A percentile compares a stretch with the other conserved stretches of the same genome.
Conservation (phyloP, 2,113 vertebrate species). For the Ovis canadensis region DNA sequence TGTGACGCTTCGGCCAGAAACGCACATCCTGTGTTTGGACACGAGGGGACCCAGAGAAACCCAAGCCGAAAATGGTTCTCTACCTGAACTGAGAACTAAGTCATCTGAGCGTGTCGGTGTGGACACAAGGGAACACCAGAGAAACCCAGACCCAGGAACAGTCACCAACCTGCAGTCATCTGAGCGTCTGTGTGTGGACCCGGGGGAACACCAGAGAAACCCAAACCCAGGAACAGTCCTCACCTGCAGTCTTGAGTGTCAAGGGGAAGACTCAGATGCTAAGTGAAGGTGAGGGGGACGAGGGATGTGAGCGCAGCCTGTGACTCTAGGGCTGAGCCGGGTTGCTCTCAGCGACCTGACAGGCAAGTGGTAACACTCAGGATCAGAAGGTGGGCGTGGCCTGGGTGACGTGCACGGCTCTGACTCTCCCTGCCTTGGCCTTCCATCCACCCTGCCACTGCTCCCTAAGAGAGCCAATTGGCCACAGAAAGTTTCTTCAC, state of each 20-base stretch:
- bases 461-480: rapidly evolving
- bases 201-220: rapidly evolving
- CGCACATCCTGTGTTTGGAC: rapidly evolving
- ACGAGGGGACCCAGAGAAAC: background rate
- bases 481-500: background rate
- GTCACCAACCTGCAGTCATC: rapidly evolving
- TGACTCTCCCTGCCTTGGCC: rapidly evolving
- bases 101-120: rapidly evolving
- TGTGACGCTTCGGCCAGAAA: background rate
- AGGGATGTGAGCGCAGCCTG: background rate
- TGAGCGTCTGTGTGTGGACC: no score
- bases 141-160: background rate
- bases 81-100: no score
- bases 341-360: background rate
- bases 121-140: background rate
- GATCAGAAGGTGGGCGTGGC: rapidly evolving
- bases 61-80: rapidly evolving
- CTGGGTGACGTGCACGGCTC: rapidly evolving
- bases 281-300: background rate
- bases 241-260: rapidly evolving
- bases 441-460: rapidly evolving
- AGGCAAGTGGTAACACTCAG: background rate
- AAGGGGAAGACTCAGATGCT: background rate
- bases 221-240: background rate
- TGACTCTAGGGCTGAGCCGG: rapidly evolving